Base-by-base conservation (phyloP, 2,797 vertebrate genomes). In the Neosalanx taihuensis region DNA sequence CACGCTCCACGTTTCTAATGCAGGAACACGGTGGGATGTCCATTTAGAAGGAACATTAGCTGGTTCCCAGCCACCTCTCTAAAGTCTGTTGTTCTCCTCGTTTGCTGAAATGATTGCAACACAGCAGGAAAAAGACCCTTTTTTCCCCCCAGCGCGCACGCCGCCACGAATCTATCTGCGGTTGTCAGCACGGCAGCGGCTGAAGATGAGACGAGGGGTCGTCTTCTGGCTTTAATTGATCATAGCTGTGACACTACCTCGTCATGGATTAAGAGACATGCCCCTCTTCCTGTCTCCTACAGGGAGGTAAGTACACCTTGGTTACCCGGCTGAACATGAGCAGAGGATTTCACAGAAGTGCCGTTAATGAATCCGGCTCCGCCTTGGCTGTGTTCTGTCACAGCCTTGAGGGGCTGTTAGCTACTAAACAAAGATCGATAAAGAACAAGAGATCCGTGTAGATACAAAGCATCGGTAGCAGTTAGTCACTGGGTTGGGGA, bases 391-490 rank as follows among this genome's bases (percentile, higher is more conserved):
- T 61, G 63, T 41, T 59, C 72, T 69, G 66, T 75, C 61, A 71
- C 75, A 76, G 76, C 73, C 67, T n/a, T n/a, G 65, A 53, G 0
- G 58, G 75, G 74, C 75, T 76, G 78, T 83, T 85, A 84, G 77
- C 72, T 79, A 73, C 86, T 86, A 81, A 89, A 85, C 78, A 76
- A 81, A 85, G 82, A 90, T 90, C 88, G 75, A 90, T 90, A 87
- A 62, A 7, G 75, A 85, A 83, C 81, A 87, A 81, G 77, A 85
- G 76, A 86, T 82, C 70, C 81, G 81, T 83, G 81, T 77, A 83
- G 81, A 88, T 88, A 78, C 74, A 71, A 68, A 67, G 51, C 68
- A 72, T 83, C 72, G 72, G 71, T 65, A 74, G 73, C 71, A 74
- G 81, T 77, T 84, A 71, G 65, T 77, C 70, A 82, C 77, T 83